Evolutionary conservation across 37 sponge, comb jelly and placozoan species (phyloP), one percentile per base, ranked within the genome.

Genomic region (Geodia barretti): DNA sequence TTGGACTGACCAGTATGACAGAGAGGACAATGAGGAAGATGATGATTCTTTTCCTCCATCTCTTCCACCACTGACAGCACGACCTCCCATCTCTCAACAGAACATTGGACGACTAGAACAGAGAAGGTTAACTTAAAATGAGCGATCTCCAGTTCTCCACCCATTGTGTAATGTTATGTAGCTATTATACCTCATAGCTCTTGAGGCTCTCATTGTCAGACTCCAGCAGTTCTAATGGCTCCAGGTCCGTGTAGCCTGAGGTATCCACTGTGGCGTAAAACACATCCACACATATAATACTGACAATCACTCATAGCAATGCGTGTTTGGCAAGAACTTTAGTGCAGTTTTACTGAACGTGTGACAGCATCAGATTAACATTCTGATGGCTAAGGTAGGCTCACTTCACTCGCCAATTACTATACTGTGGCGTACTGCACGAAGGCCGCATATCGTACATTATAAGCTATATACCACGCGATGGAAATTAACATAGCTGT

Each of bases 171-270:
- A n/a, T n/a, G n/a, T n/a, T n/a, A n/a, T n/a, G n/a, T n/a, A n/a
- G 14, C 54, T 17, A 47, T 7, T 47, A 1, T 72, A 81, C 82
- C 73, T 81, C 82, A 62, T 62, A 63, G 39, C 86, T 86, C 66
- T 37, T 86, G 26, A 84, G 25, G 33, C 77, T 84, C n/a, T 39
- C 21, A 73, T 62, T 79, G 20, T 79, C 79, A 60, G 86, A 86
- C 47, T 72, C 74, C 0, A 86, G 43, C 2, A 86, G 74, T n/a
- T 86, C 79, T 35, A 86, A 61, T 38, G 37, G 63, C 38, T 86
- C 86, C 67, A 86, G 8, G 23, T 86, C 66, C 26, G 28, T 60
- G 11, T 62, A 74, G 32, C 68, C 79, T 26, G 37, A 59, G n/a
- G n/a, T n/a, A n/a, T n/a, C n/a, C n/a, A n/a, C n/a, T n/a, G n/a